Percentiles rank a stretch among this genome's conserved stretches.
Conservation (phyloP, 2,888 invertebrate genomes). For the Cantharis lateralis region DNA sequence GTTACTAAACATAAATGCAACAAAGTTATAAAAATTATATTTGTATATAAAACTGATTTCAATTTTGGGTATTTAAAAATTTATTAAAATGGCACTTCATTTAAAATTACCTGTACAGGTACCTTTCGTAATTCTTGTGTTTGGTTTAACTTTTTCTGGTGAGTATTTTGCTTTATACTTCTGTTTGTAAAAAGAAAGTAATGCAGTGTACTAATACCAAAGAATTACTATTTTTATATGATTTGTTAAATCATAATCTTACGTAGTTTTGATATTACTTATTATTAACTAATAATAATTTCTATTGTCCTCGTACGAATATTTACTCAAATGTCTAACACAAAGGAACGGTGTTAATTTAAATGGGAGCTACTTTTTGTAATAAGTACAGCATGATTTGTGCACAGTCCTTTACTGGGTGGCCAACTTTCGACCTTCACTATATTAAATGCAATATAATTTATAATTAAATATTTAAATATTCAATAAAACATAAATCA, state of each 20-base stretch:
- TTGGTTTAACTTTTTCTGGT: slow-evolving; percentile 25
- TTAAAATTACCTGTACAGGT: slow-evolving; percentile 21
- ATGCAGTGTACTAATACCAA: too few species aligned
- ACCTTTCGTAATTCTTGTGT: slow-evolving; percentile 21
- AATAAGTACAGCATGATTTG: too few species aligned
- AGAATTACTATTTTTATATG: too few species aligned
- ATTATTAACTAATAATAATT: not conserved
- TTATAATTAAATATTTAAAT: too few species aligned
- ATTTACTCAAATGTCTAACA: not conserved
- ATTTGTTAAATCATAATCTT: too few species aligned
- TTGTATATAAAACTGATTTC: not conserved
- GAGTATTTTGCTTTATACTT: slow-evolving; percentile 1
- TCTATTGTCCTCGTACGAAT: not conserved
- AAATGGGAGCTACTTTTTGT: too few species aligned
- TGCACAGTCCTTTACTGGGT: too few species aligned
- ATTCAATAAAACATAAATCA: too few species aligned
- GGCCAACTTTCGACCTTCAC: too few species aligned
- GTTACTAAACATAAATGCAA: not conserved
- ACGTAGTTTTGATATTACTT: not conserved
- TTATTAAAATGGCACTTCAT: not conserved
- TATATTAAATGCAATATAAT: too few species aligned
- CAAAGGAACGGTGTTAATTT: not conserved
- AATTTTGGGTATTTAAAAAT: not conserved
- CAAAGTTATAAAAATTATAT: not conserved
- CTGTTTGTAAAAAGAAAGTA: too few species aligned